These are phyloP conservation scores for Pseudococcus jackbeardsleyi DNA, from an alignment of 2,888 invertebrate species.

Conservation along the genomic window DNA sequence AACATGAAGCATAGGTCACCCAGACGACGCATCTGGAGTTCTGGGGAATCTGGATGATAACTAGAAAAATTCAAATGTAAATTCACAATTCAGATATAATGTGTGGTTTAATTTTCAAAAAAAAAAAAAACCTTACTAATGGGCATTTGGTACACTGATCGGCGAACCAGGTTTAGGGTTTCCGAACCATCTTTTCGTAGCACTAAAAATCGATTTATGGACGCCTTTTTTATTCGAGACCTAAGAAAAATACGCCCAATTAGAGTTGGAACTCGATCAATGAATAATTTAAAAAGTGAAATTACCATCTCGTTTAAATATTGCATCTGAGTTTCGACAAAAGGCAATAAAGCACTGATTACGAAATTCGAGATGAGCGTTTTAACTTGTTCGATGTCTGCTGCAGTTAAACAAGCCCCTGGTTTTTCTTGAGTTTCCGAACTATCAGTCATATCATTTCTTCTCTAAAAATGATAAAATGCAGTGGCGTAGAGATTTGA, in stretches of 20 bases:
- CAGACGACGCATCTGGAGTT: conserved; percentile 91
- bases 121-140: conserved; percentile 58
- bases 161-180: conserved; percentile 84
- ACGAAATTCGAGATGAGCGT: conserved; percentile 90
- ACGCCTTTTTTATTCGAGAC: conserved; percentile 91
- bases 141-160: conserved; percentile 80
- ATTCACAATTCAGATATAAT: neutral
- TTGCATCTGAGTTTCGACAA: conserved; percentile 89
- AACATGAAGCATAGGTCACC: conserved; percentile 98
- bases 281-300: neutral
- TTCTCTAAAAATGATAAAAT: neutral
- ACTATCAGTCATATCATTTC: neutral
- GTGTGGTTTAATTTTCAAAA: neutral
- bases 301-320: conserved; percentile 81
- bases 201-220: conserved; percentile 91
- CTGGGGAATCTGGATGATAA: conserved; percentile 86
- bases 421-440: conserved; percentile 72
- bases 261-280: neutral
- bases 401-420: conserved; percentile 82
- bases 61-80: conserved; percentile 70
- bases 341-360: conserved; percentile 87
- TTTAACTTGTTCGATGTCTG: conserved; percentile 88
- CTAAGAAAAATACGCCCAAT: conserved; percentile 69
- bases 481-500: neutral
- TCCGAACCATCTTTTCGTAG: conserved; percentile 96